Conservation (phyloP, 1,140 invertebrate genomes). For the Eupristina koningsbergeri region DNA sequence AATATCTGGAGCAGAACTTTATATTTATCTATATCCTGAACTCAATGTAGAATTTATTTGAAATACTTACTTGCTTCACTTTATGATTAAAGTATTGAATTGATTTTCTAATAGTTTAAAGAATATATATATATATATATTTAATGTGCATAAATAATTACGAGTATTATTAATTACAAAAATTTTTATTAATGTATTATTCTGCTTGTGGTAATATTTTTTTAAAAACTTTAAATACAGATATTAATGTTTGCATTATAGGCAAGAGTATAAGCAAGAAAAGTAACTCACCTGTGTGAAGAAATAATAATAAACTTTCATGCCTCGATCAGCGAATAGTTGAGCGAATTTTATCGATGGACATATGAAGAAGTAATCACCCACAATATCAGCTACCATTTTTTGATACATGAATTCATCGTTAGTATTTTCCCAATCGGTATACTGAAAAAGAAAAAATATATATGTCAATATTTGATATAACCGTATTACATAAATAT, state of each 20-base stretch:
- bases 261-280: not conserved
- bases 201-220: too few species aligned
- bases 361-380: conserved; percentile 95
- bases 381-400: conserved; percentile 89
- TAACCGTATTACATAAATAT: not conserved
- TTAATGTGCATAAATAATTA: too few species aligned
- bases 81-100: too few species aligned
- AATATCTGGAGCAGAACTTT: too few species aligned
- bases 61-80: too few species aligned
- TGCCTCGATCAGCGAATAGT: conserved; percentile 84
- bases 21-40: too few species aligned
- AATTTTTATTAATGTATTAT: too few species aligned
- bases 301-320: conserved; percentile 93
- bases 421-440: conserved; percentile 89
- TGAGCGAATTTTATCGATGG: conserved; percentile 92
- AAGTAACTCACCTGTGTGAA: conserved; percentile 86
- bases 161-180: too few species aligned
- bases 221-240: too few species aligned
- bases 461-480: not conserved
- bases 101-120: too few species aligned
- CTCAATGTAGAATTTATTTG: too few species aligned
- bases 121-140: too few species aligned
- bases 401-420: conserved; percentile 87
- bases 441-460: conserved; percentile 80
- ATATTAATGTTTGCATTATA: not conserved